Percentiles rank a stretch among this genome's conserved stretches.
Evolutionary conservation across 2,888 invertebrate species (phyloP).

Genomic region (Drosophila cognata): DNA sequence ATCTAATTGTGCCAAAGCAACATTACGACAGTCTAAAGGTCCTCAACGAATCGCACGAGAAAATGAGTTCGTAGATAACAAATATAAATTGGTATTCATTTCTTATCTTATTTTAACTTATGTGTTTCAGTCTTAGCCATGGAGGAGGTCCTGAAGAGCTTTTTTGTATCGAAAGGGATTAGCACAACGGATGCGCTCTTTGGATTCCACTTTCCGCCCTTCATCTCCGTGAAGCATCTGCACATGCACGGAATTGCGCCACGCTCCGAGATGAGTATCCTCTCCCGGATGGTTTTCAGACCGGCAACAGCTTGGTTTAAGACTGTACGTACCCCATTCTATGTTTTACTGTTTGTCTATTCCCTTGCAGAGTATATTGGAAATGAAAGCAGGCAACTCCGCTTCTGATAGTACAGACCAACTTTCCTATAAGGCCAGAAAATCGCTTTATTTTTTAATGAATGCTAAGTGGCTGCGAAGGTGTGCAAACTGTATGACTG

Average conservation of each 20-base stretch:
- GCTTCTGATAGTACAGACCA: not conserved
- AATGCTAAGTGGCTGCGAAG: not conserved
- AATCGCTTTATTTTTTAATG: not conserved
- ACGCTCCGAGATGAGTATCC: constrained; percentile 89
- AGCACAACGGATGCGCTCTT: constrained; percentile 86
- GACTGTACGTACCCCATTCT: constrained; percentile 87
- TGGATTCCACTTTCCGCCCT: constrained; percentile 97
- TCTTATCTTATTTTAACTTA: not conserved
- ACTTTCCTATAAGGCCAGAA: not conserved
- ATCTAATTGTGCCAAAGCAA: constrained; percentile 90
- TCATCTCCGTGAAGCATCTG: constrained; percentile 90
- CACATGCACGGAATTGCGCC: constrained; percentile 95
- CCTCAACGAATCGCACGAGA: constrained; percentile 88
- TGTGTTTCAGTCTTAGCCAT: constrained; percentile 88
- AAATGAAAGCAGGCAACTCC: not conserved
- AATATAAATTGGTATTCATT: not conserved
- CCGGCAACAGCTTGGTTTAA: constrained; percentile 93
- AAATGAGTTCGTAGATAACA: constrained; percentile 87
- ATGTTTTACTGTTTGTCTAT: not conserved
- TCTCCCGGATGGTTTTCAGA: constrained; percentile 89
- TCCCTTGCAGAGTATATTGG: not conserved
- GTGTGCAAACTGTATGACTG: not conserved
- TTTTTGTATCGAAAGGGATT: constrained; percentile 86
- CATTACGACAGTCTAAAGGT: constrained; percentile 91
- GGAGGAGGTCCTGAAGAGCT: constrained; percentile 86